These are phyloP conservation scores for Tenualosa thibaudeaui DNA, from an alignment of 2,797 vertebrate genomes.

Conservation along the genomic window DNA sequence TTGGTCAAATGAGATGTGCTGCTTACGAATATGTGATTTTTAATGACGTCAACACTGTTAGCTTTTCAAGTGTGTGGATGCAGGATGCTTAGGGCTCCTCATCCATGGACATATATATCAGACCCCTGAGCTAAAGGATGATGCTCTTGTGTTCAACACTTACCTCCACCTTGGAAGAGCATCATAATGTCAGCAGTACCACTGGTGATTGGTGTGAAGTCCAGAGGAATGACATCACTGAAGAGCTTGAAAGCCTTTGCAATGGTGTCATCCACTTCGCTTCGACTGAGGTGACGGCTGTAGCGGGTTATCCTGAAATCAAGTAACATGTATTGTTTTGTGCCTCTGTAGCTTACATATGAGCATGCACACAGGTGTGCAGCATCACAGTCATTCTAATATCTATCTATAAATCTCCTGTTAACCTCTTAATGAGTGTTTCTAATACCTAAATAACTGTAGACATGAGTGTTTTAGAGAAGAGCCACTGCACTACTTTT, in stretches of 20 bases:
- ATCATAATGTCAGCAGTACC: conserved; percentile 73
- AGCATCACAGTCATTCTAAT: no score
- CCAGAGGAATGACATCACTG: conserved; percentile 69
- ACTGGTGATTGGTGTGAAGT: conserved; percentile 65
- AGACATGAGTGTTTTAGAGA: no score
- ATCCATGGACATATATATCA: no score
- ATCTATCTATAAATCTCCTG: no score
- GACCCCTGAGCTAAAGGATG: background rate
- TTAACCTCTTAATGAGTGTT: no score
- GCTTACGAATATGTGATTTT: no score
- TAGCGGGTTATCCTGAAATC: conserved; percentile 56
- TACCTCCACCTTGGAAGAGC: conserved; percentile 66
- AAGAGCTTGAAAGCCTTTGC: conserved; percentile 70
- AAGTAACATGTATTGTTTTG: background rate
- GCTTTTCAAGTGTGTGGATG: no score
- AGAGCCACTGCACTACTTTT: background rate
- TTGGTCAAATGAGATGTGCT: background rate
- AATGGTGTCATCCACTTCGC: conserved; percentile 59
- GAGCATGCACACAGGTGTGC: no score
- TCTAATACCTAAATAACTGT: no score
- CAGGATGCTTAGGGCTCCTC: no score
- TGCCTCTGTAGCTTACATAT: no score
- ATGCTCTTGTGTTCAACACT: conserved; percentile 17
- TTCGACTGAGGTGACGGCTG: conserved; percentile 50
- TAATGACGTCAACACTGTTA: no score